phyloP scores from a whole-genome alignment of 2,797 vertebrate genomes.

The Dromococcyx pavoninus region DNA sequence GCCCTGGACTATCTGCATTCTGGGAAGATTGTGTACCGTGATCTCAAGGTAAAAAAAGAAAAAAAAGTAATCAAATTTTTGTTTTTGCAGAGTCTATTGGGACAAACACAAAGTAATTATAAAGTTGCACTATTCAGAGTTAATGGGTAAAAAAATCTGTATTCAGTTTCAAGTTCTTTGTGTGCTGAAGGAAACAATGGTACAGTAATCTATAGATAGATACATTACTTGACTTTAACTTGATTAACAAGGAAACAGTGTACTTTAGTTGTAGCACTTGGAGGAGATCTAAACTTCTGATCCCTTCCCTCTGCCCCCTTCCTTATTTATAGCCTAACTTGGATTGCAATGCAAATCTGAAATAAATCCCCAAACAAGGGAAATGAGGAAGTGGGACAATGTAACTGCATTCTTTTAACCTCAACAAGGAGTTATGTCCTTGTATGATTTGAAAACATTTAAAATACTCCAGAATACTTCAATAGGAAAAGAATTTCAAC shows the following conservation, averaged over 20 bases:
- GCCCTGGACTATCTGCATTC: conserved; percentile 98
- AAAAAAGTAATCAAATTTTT: conserved; percentile 74
- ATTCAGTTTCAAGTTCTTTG: conserved; percentile 2
- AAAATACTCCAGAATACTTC: background rate
- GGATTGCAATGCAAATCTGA: background rate
- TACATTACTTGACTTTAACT: background rate
- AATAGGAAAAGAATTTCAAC: background rate
- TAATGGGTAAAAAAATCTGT: background rate
- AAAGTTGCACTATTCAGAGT: conserved; percentile 76
- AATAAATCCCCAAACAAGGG: background rate
- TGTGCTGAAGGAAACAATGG: background rate
- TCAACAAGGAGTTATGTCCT: background rate
- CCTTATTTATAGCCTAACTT: background rate
- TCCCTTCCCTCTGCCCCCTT: background rate
- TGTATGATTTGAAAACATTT: background rate
- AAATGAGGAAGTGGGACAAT: background rate
- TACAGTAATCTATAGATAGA: background rate
- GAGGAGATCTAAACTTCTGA: background rate
- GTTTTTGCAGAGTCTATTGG: conserved; percentile 70
- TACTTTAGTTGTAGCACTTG: background rate
- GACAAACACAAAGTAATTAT: conserved; percentile 82
- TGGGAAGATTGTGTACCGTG: conserved; percentile 97
- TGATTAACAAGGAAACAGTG: background rate
- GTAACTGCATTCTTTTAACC: background rate
- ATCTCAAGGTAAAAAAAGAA: conserved; percentile 93